Evolutionary conservation across 35 echinoderm and acorn worm species (phyloP), one percentile per base, ranked within the genome.

Genomic region (Diadema setosum): DNA sequence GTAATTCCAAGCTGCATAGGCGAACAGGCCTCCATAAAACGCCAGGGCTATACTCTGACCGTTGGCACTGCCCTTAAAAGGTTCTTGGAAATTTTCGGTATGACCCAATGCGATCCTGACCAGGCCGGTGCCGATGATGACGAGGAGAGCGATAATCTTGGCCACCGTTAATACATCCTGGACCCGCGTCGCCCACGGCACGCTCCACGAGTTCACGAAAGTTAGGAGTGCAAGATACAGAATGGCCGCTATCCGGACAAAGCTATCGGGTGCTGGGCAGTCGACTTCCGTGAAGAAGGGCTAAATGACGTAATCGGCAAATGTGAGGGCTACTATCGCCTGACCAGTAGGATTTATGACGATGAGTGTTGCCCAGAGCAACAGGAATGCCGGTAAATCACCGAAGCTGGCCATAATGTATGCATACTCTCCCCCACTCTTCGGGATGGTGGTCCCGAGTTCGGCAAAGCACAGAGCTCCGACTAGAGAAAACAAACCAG

Each of bases 1-100:
- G 50, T 97, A 97, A 93, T 97, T 93, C 96, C 96, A 98, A 31
- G 93, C 96, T n/a, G 92, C 96, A 84, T 94, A 98, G n/a, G 96
- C 88, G 70, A 98, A 98, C 15, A 98, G 89, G 26, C 96, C 96
- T 2, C 88, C 89, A 57, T 98, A 98, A 65, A 98, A 98, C 17
- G 96, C 96, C 17, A 98, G 58, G 9, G 95, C 95, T 64, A 97
- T 90, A 2, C 75, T 88, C 36, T 45, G 74, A 14, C 76, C 91
- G 41, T 45, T 44, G n/a, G 40, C 39, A 58, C 87, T 97, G 27
- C 84, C 84, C 60, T 97, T 82, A 58, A 97, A 97, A 12, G 95
- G 83, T 75, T 97, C 81, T 46, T 97, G 42, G 45, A 97, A 97
- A 65, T 97, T 97, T 33, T 93, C 74, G 8, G 95, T 97, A 27